Base-by-base conservation (phyloP, 2,797 vertebrate genomes). In the Hafferia zeledoni region DNA sequence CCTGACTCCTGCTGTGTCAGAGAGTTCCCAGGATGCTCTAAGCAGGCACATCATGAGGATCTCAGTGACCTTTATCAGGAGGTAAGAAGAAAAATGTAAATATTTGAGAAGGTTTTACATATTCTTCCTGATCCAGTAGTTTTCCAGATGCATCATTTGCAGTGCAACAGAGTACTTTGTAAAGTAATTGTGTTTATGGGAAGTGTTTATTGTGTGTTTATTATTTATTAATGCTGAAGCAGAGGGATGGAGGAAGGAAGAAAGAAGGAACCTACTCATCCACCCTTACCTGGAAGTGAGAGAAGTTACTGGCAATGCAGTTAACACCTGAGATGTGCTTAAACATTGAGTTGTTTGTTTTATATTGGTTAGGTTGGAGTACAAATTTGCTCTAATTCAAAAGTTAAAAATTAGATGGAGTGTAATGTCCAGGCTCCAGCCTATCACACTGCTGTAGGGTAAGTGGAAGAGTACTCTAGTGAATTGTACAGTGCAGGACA, bases 61-160 rank as follows among this genome's bases (percentile, higher is more conserved):
- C 99, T 99, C 83, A 99, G 99, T 69, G 99, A 99, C 97, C 98
- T 99, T 52, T 98, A 99, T 96, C 99, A 99, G 90, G 99, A 99
- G 98, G 99, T 99, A 98, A 98, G 98, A 46, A 65, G 16, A 27
- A 76, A 90, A 69, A 25, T 8, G 16, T 23, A 24, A 55, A 12
- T 70, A 6, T 89, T 83, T 89, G 9, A 11, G 44, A 74, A 61
- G 9, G 27, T n/a, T 84, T 59, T 91, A 8, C 68, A 6, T 11
- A 6, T 65, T 84, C 27, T 90, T 92, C 25, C 27, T 35, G 22
- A 72, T 68, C 7, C 25, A 43, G 10, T 86, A 18, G 11, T 72
- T 90, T 93, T 75, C 19, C 17, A 72, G 28, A 83, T 55, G 76
- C 16, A 37, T 47, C 3, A 27, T 18, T 46, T 80, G 16, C 13